A percentile compares a stretch with the other conserved stretches of the same genome.
These are phyloP conservation scores for Bubo blakistoni DNA, from an alignment of 2,113 vertebrate species.

Conservation along the genomic window DNA sequence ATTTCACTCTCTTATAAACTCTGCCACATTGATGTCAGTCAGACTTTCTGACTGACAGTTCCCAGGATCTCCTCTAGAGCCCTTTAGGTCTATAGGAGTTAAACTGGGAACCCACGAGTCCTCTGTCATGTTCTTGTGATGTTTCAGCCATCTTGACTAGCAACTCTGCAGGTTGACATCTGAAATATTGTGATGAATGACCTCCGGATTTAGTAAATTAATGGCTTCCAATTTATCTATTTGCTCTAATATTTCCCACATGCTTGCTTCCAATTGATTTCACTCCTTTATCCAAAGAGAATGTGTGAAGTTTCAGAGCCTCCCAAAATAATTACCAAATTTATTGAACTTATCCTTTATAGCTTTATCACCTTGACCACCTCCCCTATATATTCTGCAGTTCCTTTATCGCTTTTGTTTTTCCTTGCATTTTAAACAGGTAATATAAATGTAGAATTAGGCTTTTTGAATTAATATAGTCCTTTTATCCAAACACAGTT, in stretches of 20 bases:
- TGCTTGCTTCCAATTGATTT: background rate
- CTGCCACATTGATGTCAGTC: background rate
- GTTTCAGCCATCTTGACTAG: background rate
- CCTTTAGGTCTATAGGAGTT: background rate
- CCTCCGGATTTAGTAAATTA: background rate
- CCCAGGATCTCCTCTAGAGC: background rate
- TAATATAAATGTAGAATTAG: background rate
- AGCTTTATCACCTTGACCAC: background rate
- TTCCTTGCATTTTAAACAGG: background rate
- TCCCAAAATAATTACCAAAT: background rate
- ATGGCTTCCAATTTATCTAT: background rate
- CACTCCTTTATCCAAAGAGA: background rate
- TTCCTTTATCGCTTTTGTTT: background rate
- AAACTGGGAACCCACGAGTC: background rate
- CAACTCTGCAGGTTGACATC: background rate
- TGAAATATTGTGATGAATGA: background rate
- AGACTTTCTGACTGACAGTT: background rate
- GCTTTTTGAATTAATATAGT: background rate
- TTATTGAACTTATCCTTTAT: background rate
- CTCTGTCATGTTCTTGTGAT: background rate
- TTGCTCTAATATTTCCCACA: background rate
- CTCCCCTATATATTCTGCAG: background rate
- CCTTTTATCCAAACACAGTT: background rate
- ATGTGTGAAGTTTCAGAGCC: background rate
- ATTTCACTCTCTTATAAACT: background rate